A percentile compares a stretch with the other conserved stretches of the same genome.
phyloP scores from a whole-genome alignment of 2,797 vertebrate genomes.

The Hydrolagus colliei region DNA sequence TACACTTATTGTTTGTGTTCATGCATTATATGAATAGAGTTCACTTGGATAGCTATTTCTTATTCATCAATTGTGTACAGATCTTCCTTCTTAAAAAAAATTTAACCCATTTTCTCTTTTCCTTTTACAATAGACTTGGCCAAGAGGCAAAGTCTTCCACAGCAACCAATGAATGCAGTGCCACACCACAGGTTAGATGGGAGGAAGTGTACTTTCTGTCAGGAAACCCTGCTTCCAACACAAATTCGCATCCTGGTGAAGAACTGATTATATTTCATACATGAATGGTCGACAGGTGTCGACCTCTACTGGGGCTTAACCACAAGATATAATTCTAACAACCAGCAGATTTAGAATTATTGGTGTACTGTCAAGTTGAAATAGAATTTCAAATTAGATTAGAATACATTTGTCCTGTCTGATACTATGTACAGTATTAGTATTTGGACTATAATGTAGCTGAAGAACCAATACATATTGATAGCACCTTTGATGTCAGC shows the following conservation, averaged over 20 bases:
- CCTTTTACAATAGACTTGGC: background rate
- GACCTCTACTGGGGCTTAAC: constrained; percentile 28
- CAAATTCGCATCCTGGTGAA: background rate
- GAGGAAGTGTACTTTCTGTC: constrained; percentile 14
- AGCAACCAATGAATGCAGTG: background rate
- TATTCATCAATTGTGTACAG: background rate
- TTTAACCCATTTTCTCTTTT: background rate
- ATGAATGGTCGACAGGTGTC: constrained; percentile 21
- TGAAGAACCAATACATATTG: constrained; percentile 56
- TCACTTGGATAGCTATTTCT: too few relatives aligned
- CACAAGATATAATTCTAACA: constrained; percentile 45
- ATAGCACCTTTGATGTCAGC: constrained; percentile 57
- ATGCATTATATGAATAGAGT: background rate
- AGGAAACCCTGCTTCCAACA: background rate
- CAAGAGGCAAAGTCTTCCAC: background rate
- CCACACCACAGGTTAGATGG: constrained; percentile 5
- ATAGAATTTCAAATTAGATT: constrained; percentile 60
- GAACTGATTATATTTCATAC: constrained; percentile 4
- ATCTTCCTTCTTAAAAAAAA: background rate
- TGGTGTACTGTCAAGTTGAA: constrained; percentile 60
- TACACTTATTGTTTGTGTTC: too few relatives aligned
- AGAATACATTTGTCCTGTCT: constrained; percentile 51
- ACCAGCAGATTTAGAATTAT: constrained; percentile 62
- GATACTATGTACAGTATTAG: constrained; percentile 51
- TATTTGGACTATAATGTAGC: constrained; percentile 58